Base-by-base conservation (phyloP, 2,113 vertebrate genomes). In the Alectura lathami region DNA sequence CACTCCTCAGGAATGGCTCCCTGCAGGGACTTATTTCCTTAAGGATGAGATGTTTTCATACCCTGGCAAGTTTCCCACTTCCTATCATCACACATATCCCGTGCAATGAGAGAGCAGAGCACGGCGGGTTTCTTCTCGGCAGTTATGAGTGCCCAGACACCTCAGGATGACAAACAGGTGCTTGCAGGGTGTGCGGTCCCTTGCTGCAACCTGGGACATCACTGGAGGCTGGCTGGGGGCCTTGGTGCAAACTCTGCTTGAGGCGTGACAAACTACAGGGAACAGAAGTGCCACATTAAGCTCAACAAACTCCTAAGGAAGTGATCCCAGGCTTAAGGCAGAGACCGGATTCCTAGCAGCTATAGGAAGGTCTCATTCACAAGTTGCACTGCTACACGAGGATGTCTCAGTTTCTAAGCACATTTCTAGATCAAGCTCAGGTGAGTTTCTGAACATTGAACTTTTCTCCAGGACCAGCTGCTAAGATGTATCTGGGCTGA, bases 1-100 rank as follows among this genome's bases (percentile, higher is more conserved):
- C 95, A 96, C 91, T 95, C 76, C 92, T 93, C 69, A 96, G 93
- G 96, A 95, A 93, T 82, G 90, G 93, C 89, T 96, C 90, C 91
- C 95, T 1, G 57, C 91, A 92, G 95, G 88, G 94, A 95, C 88
- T 91, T 93, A 88, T 86, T 96, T 96, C 94, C 95, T 97, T 68
- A 90, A 94, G 95, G 92, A 96, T 93, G 86, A 90, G 77, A 81
- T 68, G 69, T 86, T 96, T 96, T 95, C 92, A 97, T 90, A 93
- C 86, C 57, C 94, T 97, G 95, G 95, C 95, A 94, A 27, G 48
- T 72, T 81, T 96, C 94, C 95, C 86, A 88, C 45, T 95, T 86
- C 56, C 94, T 91, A 81, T 96, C 96, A 96, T 88, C 96, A 84
- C 88, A 86, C 0, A 2, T 51, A 86, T 86, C 83, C 76, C 6